Conservation (phyloP, 2,888 invertebrate species). For the Erebia aethiops region DNA sequence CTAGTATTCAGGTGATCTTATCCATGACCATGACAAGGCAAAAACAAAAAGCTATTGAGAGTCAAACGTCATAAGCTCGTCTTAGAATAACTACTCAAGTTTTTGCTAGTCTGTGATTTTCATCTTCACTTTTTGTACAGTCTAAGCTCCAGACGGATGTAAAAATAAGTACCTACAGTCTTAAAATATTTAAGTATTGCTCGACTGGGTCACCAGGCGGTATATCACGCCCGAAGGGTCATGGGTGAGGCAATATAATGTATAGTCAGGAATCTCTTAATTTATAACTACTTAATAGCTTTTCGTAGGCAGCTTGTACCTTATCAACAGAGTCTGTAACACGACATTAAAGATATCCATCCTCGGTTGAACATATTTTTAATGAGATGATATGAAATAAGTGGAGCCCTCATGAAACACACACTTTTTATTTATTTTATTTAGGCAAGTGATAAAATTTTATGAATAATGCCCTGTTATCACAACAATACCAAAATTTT, state of each 20-base stretch:
- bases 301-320: background rate
- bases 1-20: no score
- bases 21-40: no score
- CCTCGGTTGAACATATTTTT: slow-evolving; percentile 1
- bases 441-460: no score
- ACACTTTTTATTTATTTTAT: no score
- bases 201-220: slow-evolving; percentile 23
- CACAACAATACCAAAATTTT: no score
- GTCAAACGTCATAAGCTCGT: no score
- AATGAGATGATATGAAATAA: no score
- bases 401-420: no score
- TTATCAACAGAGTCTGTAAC: slow-evolving; percentile 1
- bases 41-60: no score
- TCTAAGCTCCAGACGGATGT: slow-evolving; percentile 17
- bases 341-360: slow-evolving; percentile 18
- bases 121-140: slow-evolving; percentile 2
- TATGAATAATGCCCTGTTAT: no score
- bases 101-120: background rate
- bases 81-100: background rate
- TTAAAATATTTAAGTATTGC: slow-evolving; percentile 19
- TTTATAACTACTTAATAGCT: slow-evolving; percentile 8
- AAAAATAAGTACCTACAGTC: background rate
- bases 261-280: background rate
- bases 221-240: slow-evolving; percentile 29
- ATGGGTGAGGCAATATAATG: slow-evolving; percentile 6